Percentiles rank a stretch among this genome's conserved stretches.
phyloP scores from a whole-genome alignment of 2,797 vertebrate genomes.

The Dendrocincla tyrannina region DNA sequence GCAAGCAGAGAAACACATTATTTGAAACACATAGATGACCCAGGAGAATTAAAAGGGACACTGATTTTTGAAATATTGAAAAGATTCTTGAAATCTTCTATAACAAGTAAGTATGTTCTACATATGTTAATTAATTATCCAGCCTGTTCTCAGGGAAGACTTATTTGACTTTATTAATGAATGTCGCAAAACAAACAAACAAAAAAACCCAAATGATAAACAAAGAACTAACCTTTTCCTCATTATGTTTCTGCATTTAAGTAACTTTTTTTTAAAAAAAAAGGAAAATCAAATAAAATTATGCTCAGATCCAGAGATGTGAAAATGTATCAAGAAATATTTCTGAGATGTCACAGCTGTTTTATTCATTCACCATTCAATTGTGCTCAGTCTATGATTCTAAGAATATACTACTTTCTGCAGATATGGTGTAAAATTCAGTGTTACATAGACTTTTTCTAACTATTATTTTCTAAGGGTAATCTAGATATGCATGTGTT shows the following conservation, averaged over 20 bases:
- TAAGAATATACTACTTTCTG: neutral
- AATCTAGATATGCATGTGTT: neutral
- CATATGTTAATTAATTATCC: neutral
- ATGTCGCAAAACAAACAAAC: neutral
- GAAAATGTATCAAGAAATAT: neutral
- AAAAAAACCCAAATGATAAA: neutral
- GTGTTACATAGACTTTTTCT: neutral
- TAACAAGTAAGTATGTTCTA: neutral
- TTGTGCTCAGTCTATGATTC: neutral
- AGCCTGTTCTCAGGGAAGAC: neutral
- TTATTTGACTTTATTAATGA: neutral
- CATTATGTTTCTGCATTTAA: neutral
- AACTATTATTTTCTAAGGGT: neutral
- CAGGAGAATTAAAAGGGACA: neutral
- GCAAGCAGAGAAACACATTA: neutral
- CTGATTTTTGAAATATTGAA: neutral
- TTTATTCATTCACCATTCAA: neutral
- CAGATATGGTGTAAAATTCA: neutral
- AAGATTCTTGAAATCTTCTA: neutral
- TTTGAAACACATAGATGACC: neutral
- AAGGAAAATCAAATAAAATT: neutral
- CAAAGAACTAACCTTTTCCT: neutral
- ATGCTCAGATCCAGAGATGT: rapidly evolving
- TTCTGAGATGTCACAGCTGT: neutral
- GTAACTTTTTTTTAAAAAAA: neutral